A percentile compares a stretch with the other conserved stretches of the same genome.
These are phyloP conservation scores for Hippocampus mohnikei DNA, from an alignment of 2,113 vertebrate genomes.

Conservation along the genomic window DNA sequence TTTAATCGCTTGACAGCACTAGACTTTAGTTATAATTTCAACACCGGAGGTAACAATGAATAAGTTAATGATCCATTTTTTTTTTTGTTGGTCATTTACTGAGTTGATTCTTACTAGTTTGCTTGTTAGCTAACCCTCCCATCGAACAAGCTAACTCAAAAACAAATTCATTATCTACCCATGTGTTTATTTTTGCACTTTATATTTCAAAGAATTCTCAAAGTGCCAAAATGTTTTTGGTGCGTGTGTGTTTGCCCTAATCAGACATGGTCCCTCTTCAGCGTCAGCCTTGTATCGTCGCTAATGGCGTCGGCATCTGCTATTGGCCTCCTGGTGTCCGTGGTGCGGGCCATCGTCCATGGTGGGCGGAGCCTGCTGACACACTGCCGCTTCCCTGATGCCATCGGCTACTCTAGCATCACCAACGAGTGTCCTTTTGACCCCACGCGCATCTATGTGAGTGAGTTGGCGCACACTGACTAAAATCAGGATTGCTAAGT, in stretches of 20 bases:
- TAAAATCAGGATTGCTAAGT: neutral
- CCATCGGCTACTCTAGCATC: conserved; percentile 58
- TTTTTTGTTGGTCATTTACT: too few species aligned
- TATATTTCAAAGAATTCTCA: too few species aligned
- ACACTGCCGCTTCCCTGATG: conserved; percentile 66
- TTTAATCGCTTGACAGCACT: too few species aligned
- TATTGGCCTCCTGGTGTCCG: conserved; percentile 71
- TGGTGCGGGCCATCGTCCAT: conserved; percentile 73
- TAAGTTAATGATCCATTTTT: too few species aligned
- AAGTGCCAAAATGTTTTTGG: neutral
- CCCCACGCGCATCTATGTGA: conserved; percentile 84
- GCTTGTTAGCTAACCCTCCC: too few species aligned
- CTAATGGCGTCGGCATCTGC: conserved; percentile 75
- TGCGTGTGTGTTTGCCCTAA: neutral
- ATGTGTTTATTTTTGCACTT: neutral
- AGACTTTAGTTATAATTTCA: too few species aligned
- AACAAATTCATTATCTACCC: neutral
- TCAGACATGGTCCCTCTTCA: conserved; percentile 78
- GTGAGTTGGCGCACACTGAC: conserved; percentile 30
- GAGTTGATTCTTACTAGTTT: too few species aligned
- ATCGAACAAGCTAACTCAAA: too few species aligned
- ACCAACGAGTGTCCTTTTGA: conserved; percentile 84
- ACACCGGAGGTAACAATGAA: too few species aligned
- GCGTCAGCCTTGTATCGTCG: conserved; percentile 66
- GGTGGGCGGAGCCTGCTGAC: conserved; percentile 76